Conservation (phyloP, 1,140 invertebrate genomes). For the Telenomus remus region DNA sequence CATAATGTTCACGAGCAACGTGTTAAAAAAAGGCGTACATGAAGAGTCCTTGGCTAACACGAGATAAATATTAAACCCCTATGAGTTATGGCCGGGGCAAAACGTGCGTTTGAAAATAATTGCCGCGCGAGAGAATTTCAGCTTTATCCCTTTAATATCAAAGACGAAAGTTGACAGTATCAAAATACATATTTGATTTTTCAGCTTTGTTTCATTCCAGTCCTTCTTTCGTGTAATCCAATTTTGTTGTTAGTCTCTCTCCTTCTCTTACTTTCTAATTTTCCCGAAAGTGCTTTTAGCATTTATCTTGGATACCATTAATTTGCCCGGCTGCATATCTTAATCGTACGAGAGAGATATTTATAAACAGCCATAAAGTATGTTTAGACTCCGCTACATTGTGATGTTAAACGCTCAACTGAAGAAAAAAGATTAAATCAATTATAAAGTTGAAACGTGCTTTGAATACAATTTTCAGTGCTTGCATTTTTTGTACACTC, state of each 20-base stretch:
- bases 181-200: conserved; percentile 29
- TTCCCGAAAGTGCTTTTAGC: conserved; percentile 65
- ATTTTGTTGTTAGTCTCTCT: conserved; percentile 44
- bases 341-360: conserved; percentile 57
- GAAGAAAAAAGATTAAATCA: conserved; percentile 44
- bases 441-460: conserved; percentile 36
- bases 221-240: conserved; percentile 37
- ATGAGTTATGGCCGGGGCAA: conserved; percentile 38
- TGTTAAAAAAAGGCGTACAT: conserved; percentile 56
- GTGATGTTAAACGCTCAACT: conserved; percentile 49
- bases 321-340: conserved; percentile 57
- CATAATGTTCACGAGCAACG: conserved; percentile 55
- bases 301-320: conserved; percentile 64
- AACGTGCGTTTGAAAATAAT: conserved; percentile 18
- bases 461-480: conserved; percentile 25
- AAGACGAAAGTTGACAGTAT: neutral
- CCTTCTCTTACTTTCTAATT: conserved; percentile 62
- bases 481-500: conserved; percentile 20
- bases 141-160: conserved; percentile 5
- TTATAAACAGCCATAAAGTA: conserved; percentile 60
- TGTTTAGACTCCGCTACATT: conserved; percentile 54
- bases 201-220: conserved; percentile 36
- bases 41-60: conserved; percentile 60
- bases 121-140: conserved; percentile 9
- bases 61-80: conserved; percentile 65